Conservation (phyloP, 2,797 vertebrate species). For the Gephyroberyx darwinii region DNA sequence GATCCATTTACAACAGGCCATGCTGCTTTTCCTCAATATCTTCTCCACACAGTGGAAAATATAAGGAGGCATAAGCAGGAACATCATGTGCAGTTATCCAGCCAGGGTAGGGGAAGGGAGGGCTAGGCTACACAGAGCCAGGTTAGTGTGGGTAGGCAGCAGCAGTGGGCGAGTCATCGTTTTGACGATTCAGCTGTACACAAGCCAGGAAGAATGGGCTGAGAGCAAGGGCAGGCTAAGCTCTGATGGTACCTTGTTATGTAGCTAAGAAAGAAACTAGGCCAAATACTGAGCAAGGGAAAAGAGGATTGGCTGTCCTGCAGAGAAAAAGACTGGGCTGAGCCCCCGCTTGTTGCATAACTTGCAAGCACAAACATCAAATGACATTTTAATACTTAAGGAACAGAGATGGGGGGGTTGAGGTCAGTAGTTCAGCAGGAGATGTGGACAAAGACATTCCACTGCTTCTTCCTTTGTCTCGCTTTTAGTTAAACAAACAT, state of each 20-base stretch:
- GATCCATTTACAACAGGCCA: neutral
- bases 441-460: conserved; percentile 9
- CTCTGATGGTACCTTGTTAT: conserved; percentile 56
- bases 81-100: conserved; percentile 32
- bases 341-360: conserved; percentile 67
- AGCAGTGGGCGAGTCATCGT: conserved; percentile 62
- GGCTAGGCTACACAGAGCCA: conserved; percentile 17
- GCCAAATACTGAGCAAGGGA: conserved; percentile 68
- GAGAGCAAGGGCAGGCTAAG: conserved; percentile 37
- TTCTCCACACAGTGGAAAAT: conserved; percentile 4
- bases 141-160: conserved; percentile 32
- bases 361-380: conserved; percentile 46
- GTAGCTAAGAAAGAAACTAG: conserved; percentile 71
- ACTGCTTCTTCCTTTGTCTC: conserved; percentile 2
- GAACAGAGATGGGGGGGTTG: conserved; percentile 4
- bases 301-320: conserved; percentile 66
- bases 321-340: conserved; percentile 53
- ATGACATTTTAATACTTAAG: conserved; percentile 42
- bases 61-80: conserved; percentile 12
- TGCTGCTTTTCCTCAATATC: conserved; percentile 6
- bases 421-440: conserved; percentile 66
- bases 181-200: conserved; percentile 58
- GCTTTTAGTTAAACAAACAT: neutral
- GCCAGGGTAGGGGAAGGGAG: conserved; percentile 15
- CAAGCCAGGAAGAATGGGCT: conserved; percentile 32